Evolutionary conservation across 1,140 invertebrate genomes (phyloP), one percentile per base, ranked within the genome.

Genomic region (Ganaspis sp.): DNA sequence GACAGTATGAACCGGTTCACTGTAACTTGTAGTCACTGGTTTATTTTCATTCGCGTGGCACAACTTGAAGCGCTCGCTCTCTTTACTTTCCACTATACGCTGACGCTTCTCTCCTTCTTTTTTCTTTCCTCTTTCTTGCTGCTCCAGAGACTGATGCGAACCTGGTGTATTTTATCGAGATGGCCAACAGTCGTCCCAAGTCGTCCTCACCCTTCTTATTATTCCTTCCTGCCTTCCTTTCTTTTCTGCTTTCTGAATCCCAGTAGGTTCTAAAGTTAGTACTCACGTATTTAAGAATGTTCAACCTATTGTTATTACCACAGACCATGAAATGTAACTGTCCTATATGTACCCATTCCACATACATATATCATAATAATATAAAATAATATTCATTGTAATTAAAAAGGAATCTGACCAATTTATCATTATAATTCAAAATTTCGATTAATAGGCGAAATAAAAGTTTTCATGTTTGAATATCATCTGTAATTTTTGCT

Each of bases 1-100:
- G 76, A 88, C 79, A 82, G 81, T 86, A 83, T 86, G 86, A 88
- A 88, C 87, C 87, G 85, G 87, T 88, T 88, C 83, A 86, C 81
- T 75, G 81, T 84, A 73, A 80, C 58, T 64, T 64, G 21, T 74
- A 58, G 15, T 45, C 80, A 70, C 78, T 87, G 83, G 83, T 90
- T 90, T 88, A 89, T 88, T 89, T 90, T 89, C 85, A 88, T 89
- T 86, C 85, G 81, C 83, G 84, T 80, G 81, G 79, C 79, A 78
- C 79, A 80, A 82, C 82, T 80, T 74, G 77, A 82, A 58, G 72
- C 78, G 74, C 77, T 82, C 78, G 74, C 77, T 82, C 81, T 82
- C 81, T 78, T 82, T 82, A 84, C 81, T 79, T 77, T 72, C 76
- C 79, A 82, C 77, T 78, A 78, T 83, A 72, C 72, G 72, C 78